Percentiles rank a stretch among this genome's conserved stretches.
phyloP scores from a whole-genome alignment of 35 echinoderm and acorn worm species.

The Apostichopus japonicus region DNA sequence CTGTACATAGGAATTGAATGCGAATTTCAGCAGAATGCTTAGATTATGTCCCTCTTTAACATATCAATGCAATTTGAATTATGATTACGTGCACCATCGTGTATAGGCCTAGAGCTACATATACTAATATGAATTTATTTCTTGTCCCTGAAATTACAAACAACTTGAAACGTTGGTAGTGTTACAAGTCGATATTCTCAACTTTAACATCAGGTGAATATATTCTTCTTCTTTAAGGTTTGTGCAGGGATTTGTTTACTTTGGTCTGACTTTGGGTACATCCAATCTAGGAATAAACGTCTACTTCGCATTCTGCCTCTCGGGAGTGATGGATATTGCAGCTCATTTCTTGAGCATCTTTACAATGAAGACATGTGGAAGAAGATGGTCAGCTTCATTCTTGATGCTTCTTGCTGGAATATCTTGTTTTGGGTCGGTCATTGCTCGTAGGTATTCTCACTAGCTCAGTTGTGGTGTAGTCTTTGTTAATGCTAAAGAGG shows the following conservation, averaged over 20 bases:
- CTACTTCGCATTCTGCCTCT: conserved; percentile 11
- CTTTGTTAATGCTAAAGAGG: too few relatives aligned
- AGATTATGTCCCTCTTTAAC: too few relatives aligned
- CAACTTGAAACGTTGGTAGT: too few relatives aligned
- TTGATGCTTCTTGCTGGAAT: background rate
- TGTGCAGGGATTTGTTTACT: conserved; percentile 27
- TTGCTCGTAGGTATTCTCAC: background rate
- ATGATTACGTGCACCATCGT: too few relatives aligned
- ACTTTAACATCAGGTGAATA: background rate
- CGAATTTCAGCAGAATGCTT: too few relatives aligned
- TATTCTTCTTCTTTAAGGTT: background rate
- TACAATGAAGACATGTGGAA: background rate
- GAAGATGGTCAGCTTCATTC: background rate
- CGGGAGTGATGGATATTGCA: background rate
- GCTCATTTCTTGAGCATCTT: background rate
- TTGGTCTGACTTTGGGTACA: background rate
- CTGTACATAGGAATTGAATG: too few relatives aligned
- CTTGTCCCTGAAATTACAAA: too few relatives aligned
- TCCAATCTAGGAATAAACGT: background rate
- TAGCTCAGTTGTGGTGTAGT: too few relatives aligned
- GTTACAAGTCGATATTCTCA: background rate
- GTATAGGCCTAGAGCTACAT: too few relatives aligned
- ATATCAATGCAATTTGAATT: too few relatives aligned
- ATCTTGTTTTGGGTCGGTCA: background rate
- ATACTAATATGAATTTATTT: too few relatives aligned